Evolutionary conservation across 2,797 vertebrate genomes (phyloP), one percentile per base, ranked within the genome.

Genomic region (Odontamblyopus lacepedii): DNA sequence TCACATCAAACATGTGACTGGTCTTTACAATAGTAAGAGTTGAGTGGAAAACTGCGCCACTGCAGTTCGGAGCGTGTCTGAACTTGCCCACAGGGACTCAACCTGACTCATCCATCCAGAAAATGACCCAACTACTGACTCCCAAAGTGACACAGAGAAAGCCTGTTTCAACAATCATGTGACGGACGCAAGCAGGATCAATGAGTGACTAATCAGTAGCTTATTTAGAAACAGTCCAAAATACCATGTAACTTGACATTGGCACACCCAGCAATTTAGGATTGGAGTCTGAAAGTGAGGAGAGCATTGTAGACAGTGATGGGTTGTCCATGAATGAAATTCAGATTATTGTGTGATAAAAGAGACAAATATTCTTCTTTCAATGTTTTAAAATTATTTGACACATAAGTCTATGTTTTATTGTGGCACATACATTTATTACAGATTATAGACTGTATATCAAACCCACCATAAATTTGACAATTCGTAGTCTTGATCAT

Each of bases 31-130:
- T 62, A 64, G 68, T 4, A 27, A 61, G 38, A 74, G 27, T 63
- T 64, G 48, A 30, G 51, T 30, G 32, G 69, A 79, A 86, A 81
- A 79, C 67, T 73, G 35, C 30, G 56, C 73, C 70, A 79, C 75
- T 26, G 23, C 55, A 83, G 44, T 6, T 66, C 19, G 19, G 0
- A 73, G 73, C 91, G 7, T 87, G 91, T 74, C 86, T 74, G 78
- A 63, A 88, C 91, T 64, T 48, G 90, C 64, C 86, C 71, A 9
- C 60, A 55, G 74, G 69, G 82, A 88, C 80, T 86, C 70, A 71
- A 69, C 61, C 55, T 83, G 87, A 92, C 72, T 91, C 90, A 91
- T 75, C 83, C 78, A 86, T 84, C 83, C 85, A 82, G 62, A 88
- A 84, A 87, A 89, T 84, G 82, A 90, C 85, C 90, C 84, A 83